These are phyloP conservation scores for Brachionus rotundiformis DNA, from an alignment of 1,140 invertebrate genomes.

Conservation along the genomic window DNA sequence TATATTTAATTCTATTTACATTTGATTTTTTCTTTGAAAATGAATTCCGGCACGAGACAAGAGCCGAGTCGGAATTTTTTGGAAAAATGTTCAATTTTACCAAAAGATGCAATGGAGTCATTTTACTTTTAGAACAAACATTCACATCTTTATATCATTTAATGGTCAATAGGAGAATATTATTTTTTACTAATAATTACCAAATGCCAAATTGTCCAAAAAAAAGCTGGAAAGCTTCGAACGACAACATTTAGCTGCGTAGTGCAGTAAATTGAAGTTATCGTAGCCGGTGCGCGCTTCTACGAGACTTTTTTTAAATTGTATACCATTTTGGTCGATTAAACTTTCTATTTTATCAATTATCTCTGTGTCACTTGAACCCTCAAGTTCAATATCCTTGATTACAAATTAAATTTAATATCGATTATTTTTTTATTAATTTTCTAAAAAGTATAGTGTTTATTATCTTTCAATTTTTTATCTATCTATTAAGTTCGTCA, in stretches of 20 bases:
- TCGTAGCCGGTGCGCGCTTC: conserved; percentile 38
- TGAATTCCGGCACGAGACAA: background rate
- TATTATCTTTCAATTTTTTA: no score
- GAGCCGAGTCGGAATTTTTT: background rate
- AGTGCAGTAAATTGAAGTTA: conserved; percentile 16
- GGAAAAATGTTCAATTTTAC: conserved; percentile 14
- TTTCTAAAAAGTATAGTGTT: no score
- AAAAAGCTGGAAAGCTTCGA: background rate
- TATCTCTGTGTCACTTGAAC: background rate
- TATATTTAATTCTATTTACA: background rate
- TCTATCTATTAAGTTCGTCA: no score
- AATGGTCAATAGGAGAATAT: no score
- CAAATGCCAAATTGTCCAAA: background rate
- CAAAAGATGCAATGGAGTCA: conserved; percentile 32
- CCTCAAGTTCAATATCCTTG: conserved; percentile 48
- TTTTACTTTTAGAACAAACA: conserved; percentile 37
- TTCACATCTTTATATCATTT: conserved; percentile 24
- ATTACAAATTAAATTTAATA: background rate
- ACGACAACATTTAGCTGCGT: conserved; percentile 20
- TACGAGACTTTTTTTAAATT: background rate
- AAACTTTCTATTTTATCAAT: conserved; percentile 13
- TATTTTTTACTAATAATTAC: background rate
- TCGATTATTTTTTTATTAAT: background rate
- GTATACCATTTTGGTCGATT: background rate
- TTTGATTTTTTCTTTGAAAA: background rate